These are phyloP conservation scores for Euglossa dilemma DNA, from an alignment of 1,140 invertebrate species.

Conservation along the genomic window DNA sequence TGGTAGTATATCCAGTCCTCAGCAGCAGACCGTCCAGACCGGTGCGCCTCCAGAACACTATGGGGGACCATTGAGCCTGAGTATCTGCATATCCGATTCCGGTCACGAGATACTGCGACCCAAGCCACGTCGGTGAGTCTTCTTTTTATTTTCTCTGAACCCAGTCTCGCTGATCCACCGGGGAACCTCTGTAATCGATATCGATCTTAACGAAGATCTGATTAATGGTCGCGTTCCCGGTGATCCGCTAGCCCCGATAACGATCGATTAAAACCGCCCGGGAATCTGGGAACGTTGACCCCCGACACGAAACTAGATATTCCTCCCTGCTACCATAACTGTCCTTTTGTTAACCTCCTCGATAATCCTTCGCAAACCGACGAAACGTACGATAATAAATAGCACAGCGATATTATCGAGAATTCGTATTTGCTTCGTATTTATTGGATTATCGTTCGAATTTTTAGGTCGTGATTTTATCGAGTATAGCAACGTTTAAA, in stretches of 20 bases:
- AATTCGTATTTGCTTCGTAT: neutral
- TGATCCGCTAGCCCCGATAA: slow-evolving; percentile 56
- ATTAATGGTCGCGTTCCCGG: slow-evolving; percentile 54
- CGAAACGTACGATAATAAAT: neutral
- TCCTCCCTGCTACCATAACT: neutral
- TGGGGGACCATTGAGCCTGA: slow-evolving; percentile 84
- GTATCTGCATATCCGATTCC: slow-evolving; percentile 87
- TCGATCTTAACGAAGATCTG: slow-evolving; percentile 63
- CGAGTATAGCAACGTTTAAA: no score
- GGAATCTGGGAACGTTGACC: slow-evolving; percentile 15
- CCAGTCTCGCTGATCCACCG: neutral
- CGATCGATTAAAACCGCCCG: slow-evolving; percentile 50
- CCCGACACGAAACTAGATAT: slow-evolving; percentile 29
- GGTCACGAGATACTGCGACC: slow-evolving; percentile 93
- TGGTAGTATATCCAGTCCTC: slow-evolving; percentile 66
- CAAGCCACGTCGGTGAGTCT: slow-evolving; percentile 90
- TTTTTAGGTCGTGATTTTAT: neutral
- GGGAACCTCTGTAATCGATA: slow-evolving; percentile 38
- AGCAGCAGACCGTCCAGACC: slow-evolving; percentile 67
- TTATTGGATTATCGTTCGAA: no score
- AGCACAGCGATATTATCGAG: neutral
- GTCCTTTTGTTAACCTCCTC: neutral
- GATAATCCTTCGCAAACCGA: no score
- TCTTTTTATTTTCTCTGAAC: slow-evolving; percentile 1
- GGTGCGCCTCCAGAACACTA: slow-evolving; percentile 71